Conservation (phyloP, 2,888 invertebrate species). For the Tetropium fuscum region DNA sequence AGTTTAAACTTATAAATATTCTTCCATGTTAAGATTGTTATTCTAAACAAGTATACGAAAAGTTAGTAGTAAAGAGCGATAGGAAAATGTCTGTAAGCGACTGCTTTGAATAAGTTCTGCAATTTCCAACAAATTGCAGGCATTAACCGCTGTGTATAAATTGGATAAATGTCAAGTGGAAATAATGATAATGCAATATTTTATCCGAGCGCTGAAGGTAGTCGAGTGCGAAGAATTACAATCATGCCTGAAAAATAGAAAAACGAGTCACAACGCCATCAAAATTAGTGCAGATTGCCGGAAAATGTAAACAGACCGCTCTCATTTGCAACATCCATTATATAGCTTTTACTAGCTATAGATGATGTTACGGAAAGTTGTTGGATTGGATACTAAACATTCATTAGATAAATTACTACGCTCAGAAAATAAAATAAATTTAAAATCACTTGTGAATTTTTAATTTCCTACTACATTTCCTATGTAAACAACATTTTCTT, state of each 20-base stretch:
- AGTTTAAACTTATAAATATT: no score
- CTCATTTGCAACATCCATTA: slow-evolving; percentile 47
- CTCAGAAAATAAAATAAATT: no score
- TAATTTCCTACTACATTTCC: no score
- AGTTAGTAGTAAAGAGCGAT: background rate
- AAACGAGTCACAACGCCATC: slow-evolving; percentile 65
- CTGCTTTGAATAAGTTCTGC: slow-evolving; percentile 32
- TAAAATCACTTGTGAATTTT: no score
- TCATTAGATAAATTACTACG: no score
- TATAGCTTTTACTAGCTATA: slow-evolving; percentile 36
- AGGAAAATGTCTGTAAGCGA: slow-evolving; percentile 15
- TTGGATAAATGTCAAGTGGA: slow-evolving; percentile 61
- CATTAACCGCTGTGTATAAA: slow-evolving; percentile 38
- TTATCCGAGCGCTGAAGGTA: slow-evolving; percentile 55
- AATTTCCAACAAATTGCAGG: slow-evolving; percentile 41
- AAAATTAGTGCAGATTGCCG: slow-evolving; percentile 67
- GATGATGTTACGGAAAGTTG: background rate
- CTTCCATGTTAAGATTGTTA: no score
- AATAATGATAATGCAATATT: slow-evolving; percentile 64
- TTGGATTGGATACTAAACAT: background rate
- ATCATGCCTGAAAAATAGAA: slow-evolving; percentile 66
- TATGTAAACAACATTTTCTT: no score
- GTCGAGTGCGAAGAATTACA: slow-evolving; percentile 64
- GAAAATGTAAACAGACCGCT: slow-evolving; percentile 63
- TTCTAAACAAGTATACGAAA: no score